Evolutionary conservation across 2,888 invertebrate species (phyloP).

Genomic region (Epinotia ramella): DNA sequence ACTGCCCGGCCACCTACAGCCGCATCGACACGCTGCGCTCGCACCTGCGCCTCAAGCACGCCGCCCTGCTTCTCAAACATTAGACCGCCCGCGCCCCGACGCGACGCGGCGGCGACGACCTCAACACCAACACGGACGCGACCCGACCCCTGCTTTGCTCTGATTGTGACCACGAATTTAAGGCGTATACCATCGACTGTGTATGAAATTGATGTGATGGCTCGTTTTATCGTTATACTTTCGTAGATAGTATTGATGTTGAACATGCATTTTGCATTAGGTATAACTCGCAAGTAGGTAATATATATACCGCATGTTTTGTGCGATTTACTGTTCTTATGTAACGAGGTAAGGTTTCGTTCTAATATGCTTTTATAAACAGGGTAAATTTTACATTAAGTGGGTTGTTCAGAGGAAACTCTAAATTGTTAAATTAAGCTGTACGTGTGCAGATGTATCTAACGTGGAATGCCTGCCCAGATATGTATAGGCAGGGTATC

Average conservation of each 20-base stretch:
- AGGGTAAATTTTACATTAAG: constrained; percentile 75
- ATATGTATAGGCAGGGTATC: background rate
- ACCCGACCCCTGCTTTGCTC: constrained; percentile 52
- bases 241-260: constrained; percentile 59
- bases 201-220: constrained; percentile 17
- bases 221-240: constrained; percentile 48
- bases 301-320: constrained; percentile 68
- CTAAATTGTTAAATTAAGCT: constrained; percentile 47
- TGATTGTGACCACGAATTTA: constrained; percentile 39
- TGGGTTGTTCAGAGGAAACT: constrained; percentile 59
- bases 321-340: constrained; percentile 70
- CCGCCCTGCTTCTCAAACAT: constrained; percentile 79
- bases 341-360: constrained; percentile 64
- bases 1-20: constrained; percentile 94
- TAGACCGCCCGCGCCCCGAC: constrained; percentile 60
- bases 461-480: background rate
- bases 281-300: constrained; percentile 33
- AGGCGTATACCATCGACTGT: constrained; percentile 41
- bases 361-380: constrained; percentile 74
- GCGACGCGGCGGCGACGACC: background rate
- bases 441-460: constrained; percentile 4
- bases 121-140: constrained; percentile 21
- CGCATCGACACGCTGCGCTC: constrained; percentile 94
- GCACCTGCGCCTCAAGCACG: constrained; percentile 92
- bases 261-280: constrained; percentile 60